Percentiles rank a stretch among this genome's conserved stretches.
Conservation (phyloP, 2,888 invertebrate genomes). For the Hemicrepidius hirtus region DNA sequence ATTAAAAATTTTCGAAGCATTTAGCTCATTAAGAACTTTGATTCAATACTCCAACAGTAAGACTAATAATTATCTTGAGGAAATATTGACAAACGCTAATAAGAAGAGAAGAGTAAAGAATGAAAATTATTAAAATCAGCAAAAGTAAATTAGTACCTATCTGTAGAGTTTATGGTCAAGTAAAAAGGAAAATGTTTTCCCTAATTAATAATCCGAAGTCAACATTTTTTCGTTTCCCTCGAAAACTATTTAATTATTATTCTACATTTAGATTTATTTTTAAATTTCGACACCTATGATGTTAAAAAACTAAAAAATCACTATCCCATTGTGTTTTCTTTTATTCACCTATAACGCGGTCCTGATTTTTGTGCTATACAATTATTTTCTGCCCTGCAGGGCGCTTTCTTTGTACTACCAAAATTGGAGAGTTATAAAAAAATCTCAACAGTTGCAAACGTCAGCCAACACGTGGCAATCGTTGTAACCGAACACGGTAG, state of each 20-base stretch:
- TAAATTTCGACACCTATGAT: background rate
- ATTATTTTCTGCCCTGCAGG: constrained; percentile 31
- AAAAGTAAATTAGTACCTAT: too few relatives aligned
- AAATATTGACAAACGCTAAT: too few relatives aligned
- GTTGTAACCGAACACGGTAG: constrained; percentile 32
- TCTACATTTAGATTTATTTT: background rate
- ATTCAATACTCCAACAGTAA: too few relatives aligned
- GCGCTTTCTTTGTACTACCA: constrained; percentile 24
- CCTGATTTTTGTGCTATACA: constrained; percentile 26
- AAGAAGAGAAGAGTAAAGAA: too few relatives aligned
- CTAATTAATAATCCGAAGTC: too few relatives aligned
- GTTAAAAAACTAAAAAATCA: background rate
- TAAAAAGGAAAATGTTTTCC: too few relatives aligned
- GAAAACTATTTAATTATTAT: too few relatives aligned
- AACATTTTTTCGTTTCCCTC: background rate
- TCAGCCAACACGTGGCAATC: constrained; percentile 45
- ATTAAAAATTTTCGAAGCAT: background rate
- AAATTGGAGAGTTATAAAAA: constrained; percentile 33
- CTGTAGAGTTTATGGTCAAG: too few relatives aligned
- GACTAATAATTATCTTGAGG: too few relatives aligned
- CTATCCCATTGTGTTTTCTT: constrained; percentile 2
- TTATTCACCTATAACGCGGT: background rate
- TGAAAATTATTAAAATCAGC: too few relatives aligned
- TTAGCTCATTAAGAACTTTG: background rate
- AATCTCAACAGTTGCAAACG: constrained; percentile 38